These are phyloP conservation scores for Centruroides sculpturatus DNA, from an alignment of 1,140 invertebrate genomes.

Conservation along the genomic window DNA sequence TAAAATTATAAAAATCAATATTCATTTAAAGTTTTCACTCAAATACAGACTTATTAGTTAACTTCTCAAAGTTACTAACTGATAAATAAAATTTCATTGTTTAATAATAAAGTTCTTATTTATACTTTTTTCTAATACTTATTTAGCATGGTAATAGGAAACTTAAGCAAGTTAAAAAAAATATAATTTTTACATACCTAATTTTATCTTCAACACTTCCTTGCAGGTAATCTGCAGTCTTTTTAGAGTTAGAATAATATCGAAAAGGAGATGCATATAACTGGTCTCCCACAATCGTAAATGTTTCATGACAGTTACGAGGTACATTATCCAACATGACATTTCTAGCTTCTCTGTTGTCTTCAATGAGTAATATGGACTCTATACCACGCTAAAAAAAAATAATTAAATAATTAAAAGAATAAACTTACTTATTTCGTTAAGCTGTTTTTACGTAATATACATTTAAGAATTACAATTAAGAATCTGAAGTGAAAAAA, in stretches of 20 bases:
- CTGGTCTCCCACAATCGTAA: constrained; percentile 16
- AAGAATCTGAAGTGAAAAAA: no score
- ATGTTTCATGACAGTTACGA: constrained; percentile 16
- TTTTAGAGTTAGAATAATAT: constrained; percentile 17
- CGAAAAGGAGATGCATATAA: constrained; percentile 1
- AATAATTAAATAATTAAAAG: not conserved
- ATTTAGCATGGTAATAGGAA: no score
- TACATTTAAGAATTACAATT: no score
- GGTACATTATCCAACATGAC: constrained; percentile 24
- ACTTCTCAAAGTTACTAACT: no score
- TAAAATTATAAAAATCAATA: no score
- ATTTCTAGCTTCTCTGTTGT: constrained; percentile 22
- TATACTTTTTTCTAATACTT: no score
- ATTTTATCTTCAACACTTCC: constrained; percentile 17
- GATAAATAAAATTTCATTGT: no score
- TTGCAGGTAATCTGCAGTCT: constrained; percentile 15
- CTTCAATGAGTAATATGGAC: constrained; percentile 26
- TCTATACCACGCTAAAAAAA: constrained; percentile 20
- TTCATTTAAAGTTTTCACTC: no score
- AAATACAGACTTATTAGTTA: no score
- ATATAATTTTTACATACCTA: constrained; percentile 1
- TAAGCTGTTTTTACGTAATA: no score
- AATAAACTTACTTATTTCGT: not conserved
- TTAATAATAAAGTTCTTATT: no score
- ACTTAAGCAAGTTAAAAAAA: no score